Conservation (phyloP, 1,140 invertebrate genomes). For the Apis cerana region DNA sequence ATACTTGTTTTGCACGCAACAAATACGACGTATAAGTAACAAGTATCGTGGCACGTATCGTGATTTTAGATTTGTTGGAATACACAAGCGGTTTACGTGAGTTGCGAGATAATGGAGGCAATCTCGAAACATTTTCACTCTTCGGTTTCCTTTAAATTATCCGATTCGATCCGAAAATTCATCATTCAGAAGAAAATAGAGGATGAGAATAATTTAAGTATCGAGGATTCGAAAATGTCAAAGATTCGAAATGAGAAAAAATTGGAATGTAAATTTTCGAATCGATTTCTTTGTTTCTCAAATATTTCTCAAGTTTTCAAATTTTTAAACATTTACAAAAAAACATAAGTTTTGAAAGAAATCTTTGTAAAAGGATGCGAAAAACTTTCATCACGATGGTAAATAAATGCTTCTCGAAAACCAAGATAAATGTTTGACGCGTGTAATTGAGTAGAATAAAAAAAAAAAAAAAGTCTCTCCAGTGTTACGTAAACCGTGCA, state of each 20-base stretch:
- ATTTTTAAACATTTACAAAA: neutral
- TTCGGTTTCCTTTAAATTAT: neutral
- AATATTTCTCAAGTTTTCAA: neutral
- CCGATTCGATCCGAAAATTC: neutral
- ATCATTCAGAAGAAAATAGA: neutral
- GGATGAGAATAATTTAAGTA: neutral
- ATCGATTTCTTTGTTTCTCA: no score
- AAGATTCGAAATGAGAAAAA: no score
- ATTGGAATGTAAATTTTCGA: no score
- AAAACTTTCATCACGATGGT: neutral
- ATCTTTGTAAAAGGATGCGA: no score
- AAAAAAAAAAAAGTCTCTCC: neutral
- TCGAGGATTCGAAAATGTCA: neutral
- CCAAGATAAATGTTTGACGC: neutral
- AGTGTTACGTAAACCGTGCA: slow-evolving; percentile 4
- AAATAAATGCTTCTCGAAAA: neutral
- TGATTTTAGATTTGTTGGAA: slow-evolving; percentile 44
- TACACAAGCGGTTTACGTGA: slow-evolving; percentile 25
- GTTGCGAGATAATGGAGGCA: neutral
- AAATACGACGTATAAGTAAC: neutral
- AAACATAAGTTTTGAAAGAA: no score
- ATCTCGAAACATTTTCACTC: slow-evolving; percentile 13
- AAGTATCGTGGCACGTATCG: slow-evolving; percentile 1
- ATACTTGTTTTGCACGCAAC: slow-evolving; percentile 13
- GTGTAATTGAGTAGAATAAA: neutral